Evolutionary conservation across 2,113 vertebrate genomes (phyloP).

Genomic region (Halichoeres trimaculatus): DNA sequence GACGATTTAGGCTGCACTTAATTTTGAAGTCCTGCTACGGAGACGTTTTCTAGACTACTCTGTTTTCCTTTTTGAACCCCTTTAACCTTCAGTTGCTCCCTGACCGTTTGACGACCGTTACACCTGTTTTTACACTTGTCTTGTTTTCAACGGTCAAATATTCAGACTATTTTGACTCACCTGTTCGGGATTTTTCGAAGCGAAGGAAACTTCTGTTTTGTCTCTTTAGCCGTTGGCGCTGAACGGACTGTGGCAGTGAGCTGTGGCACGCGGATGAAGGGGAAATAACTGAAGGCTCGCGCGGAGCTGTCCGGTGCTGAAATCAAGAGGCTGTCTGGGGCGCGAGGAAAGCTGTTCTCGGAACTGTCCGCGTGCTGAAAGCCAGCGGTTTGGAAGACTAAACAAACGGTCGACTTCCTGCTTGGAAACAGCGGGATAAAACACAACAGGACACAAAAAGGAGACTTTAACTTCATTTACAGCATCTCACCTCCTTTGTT

Average conservation of each 20-base stretch:
- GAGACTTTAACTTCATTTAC: neutral
- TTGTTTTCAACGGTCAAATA: neutral
- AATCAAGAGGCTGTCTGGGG: constrained; percentile 63
- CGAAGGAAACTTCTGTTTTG: neutral
- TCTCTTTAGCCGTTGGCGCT: constrained; percentile 30
- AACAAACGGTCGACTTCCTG: neutral
- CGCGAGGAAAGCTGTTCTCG: constrained; percentile 6
- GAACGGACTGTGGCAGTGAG: constrained; percentile 26
- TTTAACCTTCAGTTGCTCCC: constrained; percentile 15
- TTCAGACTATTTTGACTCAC: constrained; percentile 3
- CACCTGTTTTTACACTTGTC: neutral
- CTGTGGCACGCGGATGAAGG: neutral
- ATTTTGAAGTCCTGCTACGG: constrained; percentile 3
- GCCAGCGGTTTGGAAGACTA: neutral
- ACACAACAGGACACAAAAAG: neutral
- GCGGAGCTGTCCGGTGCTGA: constrained; percentile 87
- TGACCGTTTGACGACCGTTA: neutral
- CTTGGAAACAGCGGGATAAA: constrained; percentile 7
- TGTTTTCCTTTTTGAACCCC: neutral
- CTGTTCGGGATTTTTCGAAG: constrained; percentile 7
- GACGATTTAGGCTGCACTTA: neutral
- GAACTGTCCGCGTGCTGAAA: constrained; percentile 53
- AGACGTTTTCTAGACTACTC: constrained; percentile 18
- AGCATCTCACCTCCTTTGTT: neutral
- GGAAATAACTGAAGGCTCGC: neutral